A percentile compares a stretch with the other conserved stretches of the same genome.
Conservation (phyloP, 2,888 invertebrate species). For the Balanococcus diminutus region DNA sequence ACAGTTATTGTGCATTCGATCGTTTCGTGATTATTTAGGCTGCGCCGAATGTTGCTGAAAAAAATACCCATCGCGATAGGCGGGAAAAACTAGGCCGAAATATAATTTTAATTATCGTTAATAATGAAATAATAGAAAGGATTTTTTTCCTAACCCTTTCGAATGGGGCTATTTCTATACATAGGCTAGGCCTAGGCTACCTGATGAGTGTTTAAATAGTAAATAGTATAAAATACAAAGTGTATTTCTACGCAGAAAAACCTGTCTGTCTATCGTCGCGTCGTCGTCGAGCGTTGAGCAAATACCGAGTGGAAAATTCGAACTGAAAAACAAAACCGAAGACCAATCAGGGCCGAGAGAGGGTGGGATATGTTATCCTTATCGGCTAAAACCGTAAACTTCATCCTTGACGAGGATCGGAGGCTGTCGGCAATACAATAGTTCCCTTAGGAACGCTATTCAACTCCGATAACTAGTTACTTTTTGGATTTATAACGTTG, state of each 20-base stretch:
- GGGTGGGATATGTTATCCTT: constrained; percentile 31
- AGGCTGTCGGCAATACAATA: constrained; percentile 50
- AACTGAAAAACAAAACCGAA: constrained; percentile 12
- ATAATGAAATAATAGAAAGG: constrained; percentile 18
- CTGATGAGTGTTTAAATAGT: constrained; percentile 14
- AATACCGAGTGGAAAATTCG: neutral
- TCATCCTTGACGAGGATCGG: constrained; percentile 43
- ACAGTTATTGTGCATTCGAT: neutral
- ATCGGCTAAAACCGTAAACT: constrained; percentile 48
- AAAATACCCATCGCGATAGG: neutral
- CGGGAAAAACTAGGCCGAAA: neutral
- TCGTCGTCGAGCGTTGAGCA: neutral
- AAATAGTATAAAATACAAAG: neutral
- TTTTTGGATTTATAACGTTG: constrained; percentile 50
- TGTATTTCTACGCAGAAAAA: neutral
- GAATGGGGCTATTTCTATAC: too few species aligned
- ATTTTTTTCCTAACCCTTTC: neutral
- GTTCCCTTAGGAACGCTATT: constrained; percentile 50
- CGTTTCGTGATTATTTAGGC: constrained; percentile 20
- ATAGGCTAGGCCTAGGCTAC: too few species aligned
- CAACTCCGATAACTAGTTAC: constrained; percentile 52
- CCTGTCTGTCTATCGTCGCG: neutral
- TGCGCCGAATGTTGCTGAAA: too few species aligned
- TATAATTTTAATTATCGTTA: constrained; percentile 34
- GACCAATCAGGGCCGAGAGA: constrained; percentile 32